A percentile compares a stretch with the other conserved stretches of the same genome.
These are phyloP conservation scores for Poecilobothrus nobilitatus DNA, from an alignment of 2,888 invertebrate genomes.

Conservation along the genomic window DNA sequence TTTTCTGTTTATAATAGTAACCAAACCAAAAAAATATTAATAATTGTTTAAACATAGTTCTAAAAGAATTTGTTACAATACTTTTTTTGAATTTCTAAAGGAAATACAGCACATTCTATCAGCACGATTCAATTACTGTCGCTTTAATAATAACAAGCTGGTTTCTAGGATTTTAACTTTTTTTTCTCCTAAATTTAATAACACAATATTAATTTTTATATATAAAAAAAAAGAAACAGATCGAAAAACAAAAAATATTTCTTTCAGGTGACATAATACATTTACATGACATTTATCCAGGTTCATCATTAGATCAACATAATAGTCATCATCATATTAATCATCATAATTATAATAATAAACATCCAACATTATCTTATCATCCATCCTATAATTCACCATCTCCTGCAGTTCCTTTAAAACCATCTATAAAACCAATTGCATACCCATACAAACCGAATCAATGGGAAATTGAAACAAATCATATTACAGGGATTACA, in stretches of 20 bases:
- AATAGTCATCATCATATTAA: conserved; percentile 29
- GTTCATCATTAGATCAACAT: conserved; percentile 29
- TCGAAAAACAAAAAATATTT: neutral
- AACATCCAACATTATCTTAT: conserved; percentile 10
- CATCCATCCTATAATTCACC: conserved; percentile 2
- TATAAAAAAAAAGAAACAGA: too few relatives aligned
- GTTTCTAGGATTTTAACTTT: too few relatives aligned
- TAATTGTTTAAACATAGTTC: too few relatives aligned
- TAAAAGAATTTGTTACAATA: too few relatives aligned
- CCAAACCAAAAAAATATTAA: too few relatives aligned
- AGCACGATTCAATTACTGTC: too few relatives aligned
- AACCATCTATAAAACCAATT: conserved; percentile 8
- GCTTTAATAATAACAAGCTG: too few relatives aligned
- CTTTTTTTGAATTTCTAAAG: too few relatives aligned
- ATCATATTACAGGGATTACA: conserved; percentile 37
- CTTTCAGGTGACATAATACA: conserved; percentile 45
- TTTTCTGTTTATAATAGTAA: too few relatives aligned
- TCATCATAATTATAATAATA: conserved; percentile 18
- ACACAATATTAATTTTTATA: too few relatives aligned
- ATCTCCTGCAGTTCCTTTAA: conserved; percentile 10
- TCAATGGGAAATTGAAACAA: conserved; percentile 40
- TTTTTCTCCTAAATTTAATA: too few relatives aligned
- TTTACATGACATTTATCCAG: conserved; percentile 44
- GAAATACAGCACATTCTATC: too few relatives aligned
- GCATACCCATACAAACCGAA: conserved; percentile 31